Base-by-base conservation (phyloP, 2,888 invertebrate genomes). In the Scotopteryx bipunctaria region DNA sequence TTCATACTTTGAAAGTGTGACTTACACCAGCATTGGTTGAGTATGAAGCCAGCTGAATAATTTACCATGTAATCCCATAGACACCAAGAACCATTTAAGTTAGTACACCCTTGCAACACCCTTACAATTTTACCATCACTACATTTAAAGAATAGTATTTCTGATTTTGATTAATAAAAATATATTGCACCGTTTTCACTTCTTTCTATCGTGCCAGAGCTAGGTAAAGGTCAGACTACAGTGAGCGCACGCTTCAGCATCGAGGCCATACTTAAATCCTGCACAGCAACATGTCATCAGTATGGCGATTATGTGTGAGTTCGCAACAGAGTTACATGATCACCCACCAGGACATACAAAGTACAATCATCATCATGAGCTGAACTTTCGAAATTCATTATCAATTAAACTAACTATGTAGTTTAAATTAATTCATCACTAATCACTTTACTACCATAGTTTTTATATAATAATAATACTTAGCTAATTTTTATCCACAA, bases 101-200 rank as follows among this genome's bases (percentile, higher is more conserved):
- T 69, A 71, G 59, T 72, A 60, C 67, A 78, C 80, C 75, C 76
- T 81, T 81, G 85, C 85, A 86, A 86, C 86, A 83, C 79, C 80
- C 76, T n/a, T 51, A 47, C 46, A 59, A 40, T 44, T 49, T 43
- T 16, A 53, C 36, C 15, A 53, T 48, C 38, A 61, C 42, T 53
- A 59, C 48, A 49, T 45, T 55, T 54, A 36, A 52, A 52, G 49
- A n/a, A n/a, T n/a, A n/a, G n/a, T n/a, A n/a, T n/a, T 53, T 50
- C 53, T 44, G 69, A 72, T 74, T 80, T 27, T 77, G 76, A 71
- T 70, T 70, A 67, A 74, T 70, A 76, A 76, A 73, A 70, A 69
- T 71, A 77, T 79, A 85, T 84, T 87, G 85, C 86, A 87, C 83
- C 78, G 65, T 76, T 27, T 72, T 65, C 66, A 66, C 74, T 77